phyloP scores from a whole-genome alignment of 2,888 invertebrate species.

The Hybos culiciformis region DNA sequence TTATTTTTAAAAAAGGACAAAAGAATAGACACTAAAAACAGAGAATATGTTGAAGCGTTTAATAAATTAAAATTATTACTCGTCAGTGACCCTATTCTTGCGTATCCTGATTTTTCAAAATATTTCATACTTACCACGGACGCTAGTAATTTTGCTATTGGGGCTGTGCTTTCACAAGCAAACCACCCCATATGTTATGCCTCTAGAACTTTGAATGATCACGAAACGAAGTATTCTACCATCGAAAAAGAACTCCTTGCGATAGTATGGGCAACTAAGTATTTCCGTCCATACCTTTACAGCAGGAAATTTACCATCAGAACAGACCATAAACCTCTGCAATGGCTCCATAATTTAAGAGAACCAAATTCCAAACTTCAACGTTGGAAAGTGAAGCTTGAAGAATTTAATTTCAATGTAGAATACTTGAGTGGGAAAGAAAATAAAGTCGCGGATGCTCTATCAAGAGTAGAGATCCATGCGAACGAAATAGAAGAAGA shows the following conservation, averaged over 20 bases:
- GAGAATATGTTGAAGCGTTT: not conserved
- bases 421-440: no score
- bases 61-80: not conserved
- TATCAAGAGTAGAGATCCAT: no score
- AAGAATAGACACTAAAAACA: not conserved
- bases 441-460: no score
- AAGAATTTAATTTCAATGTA: no score
- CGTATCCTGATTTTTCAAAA: not conserved
- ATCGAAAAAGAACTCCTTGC: constrained; percentile 24
- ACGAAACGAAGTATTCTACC: constrained; percentile 17
- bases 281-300: not conserved
- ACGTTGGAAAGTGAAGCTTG: no score
- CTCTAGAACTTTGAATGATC: constrained; percentile 16
- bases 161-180: not conserved
- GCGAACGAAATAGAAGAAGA: no score
- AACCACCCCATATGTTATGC: constrained; percentile 12
- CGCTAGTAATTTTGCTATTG: not conserved
- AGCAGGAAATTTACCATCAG: not conserved
- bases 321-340: not conserved
- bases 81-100: not conserved
- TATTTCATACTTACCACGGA: not conserved
- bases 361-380: no score
- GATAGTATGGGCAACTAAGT: constrained; percentile 18
- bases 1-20: not conserved
- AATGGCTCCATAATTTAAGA: no score